These are phyloP conservation scores for Cylas formicarius DNA, from an alignment of 1,140 invertebrate species.

Conservation along the genomic window DNA sequence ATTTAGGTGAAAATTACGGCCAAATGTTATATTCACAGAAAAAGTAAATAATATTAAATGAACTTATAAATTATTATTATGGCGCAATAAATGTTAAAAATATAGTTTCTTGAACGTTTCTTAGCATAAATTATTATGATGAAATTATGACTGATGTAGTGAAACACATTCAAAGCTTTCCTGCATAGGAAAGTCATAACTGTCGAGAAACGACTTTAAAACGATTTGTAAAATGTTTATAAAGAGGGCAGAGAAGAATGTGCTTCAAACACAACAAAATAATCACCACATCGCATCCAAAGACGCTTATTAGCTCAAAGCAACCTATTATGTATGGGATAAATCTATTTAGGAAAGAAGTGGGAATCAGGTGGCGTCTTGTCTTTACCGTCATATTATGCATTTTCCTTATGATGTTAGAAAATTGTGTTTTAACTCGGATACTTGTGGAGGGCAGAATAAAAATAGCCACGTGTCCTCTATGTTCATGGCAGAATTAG, in stretches of 20 bases:
- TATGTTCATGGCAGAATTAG: too few species aligned
- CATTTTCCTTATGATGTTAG: not conserved
- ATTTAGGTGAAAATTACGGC: too few species aligned
- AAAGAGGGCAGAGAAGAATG: not conserved
- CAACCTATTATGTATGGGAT: not conserved
- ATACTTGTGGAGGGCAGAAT: conserved; percentile 8
- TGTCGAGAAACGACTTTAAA: not conserved
- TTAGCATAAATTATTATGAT: too few species aligned
- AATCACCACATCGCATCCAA: not conserved
- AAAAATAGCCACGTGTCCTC: not conserved
- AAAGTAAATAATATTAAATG: too few species aligned
- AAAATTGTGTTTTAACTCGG: not conserved
- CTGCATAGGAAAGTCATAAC: not conserved
- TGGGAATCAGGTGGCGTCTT: not conserved
- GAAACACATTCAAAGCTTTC: not conserved
- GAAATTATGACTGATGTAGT: too few species aligned
- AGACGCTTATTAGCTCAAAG: not conserved
- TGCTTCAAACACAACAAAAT: not conserved
- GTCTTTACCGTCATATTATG: not conserved
- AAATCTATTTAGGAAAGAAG: not conserved
- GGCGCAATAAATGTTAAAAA: too few species aligned
- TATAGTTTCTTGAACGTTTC: too few species aligned
- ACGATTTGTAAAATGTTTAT: conserved; percentile 4
- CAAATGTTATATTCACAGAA: too few species aligned
- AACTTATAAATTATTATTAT: too few species aligned